phyloP scores from a whole-genome alignment of 2,888 invertebrate genomes.

The Rhyacophila evoluta region DNA sequence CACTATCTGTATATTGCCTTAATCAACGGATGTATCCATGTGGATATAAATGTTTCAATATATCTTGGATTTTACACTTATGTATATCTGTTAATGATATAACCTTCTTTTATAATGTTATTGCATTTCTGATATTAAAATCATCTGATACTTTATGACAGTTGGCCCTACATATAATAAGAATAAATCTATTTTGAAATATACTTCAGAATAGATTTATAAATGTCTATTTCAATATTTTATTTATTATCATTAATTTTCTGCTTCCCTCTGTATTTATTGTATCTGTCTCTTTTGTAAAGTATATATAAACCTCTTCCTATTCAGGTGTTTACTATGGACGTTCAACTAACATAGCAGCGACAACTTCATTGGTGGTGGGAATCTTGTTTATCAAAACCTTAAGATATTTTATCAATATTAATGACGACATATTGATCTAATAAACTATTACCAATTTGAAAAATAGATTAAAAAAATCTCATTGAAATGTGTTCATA shows the following conservation, averaged over 20 bases:
- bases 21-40: too few relatives aligned
- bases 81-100: too few relatives aligned
- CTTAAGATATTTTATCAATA: neutral
- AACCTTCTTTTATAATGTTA: too few relatives aligned
- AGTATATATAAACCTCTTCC: conserved; percentile 47
- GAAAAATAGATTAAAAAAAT: neutral
- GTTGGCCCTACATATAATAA: neutral
- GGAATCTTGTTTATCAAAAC: conserved; percentile 41
- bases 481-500: conserved; percentile 9
- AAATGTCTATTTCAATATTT: too few relatives aligned
- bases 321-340: conserved; percentile 53
- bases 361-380: conserved; percentile 45
- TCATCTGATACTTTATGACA: neutral
- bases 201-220: too few relatives aligned
- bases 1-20: too few relatives aligned
- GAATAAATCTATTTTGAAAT: neutral
- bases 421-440: neutral
- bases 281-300: conserved; percentile 41
- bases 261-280: conserved; percentile 2
- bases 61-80: too few relatives aligned
- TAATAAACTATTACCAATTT: neutral
- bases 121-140: too few relatives aligned
- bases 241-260: neutral
- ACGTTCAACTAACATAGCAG: conserved; percentile 36
- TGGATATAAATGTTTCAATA: too few relatives aligned